Evolutionary conservation across 2,888 invertebrate species (phyloP).

Genomic region (Alsophila aescularia): DNA sequence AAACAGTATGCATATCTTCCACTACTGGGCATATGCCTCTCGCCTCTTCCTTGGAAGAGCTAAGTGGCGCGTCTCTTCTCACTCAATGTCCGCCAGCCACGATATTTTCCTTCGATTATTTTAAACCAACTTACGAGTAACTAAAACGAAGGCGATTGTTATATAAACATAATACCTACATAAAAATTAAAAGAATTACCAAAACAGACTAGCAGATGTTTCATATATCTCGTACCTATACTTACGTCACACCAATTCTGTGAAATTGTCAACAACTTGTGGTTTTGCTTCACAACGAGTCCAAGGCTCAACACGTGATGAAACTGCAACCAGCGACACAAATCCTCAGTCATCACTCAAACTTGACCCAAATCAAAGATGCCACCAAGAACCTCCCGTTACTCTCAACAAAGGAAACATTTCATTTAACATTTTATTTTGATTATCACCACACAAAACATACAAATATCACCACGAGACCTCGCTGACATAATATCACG

Average conservation of each 20-base stretch:
- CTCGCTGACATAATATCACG: constrained; percentile 76
- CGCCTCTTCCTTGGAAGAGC: too few species aligned
- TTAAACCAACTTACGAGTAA: too few species aligned
- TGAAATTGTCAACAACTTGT: constrained; percentile 25
- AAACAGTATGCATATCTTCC: too few species aligned
- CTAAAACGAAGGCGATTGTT: too few species aligned
- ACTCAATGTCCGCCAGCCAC: too few species aligned
- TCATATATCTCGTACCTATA: neutral
- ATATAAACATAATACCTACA: too few species aligned
- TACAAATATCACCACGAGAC: constrained; percentile 55
- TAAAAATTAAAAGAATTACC: neutral
- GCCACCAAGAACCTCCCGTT: constrained; percentile 52
- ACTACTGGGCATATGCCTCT: too few species aligned
- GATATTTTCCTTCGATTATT: too few species aligned
- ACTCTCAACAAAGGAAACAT: constrained; percentile 54
- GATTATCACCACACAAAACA: constrained; percentile 56
- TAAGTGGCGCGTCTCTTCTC: too few species aligned
- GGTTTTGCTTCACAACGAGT: constrained; percentile 18
- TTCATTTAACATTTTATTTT: constrained; percentile 58
- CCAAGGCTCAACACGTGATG: constrained; percentile 17
- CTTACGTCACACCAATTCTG: constrained; percentile 20
- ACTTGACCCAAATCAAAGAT: constrained; percentile 28
- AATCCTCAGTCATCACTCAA: constrained; percentile 2
- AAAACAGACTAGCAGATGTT: constrained; percentile 7
- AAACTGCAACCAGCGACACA: constrained; percentile 15